Evolutionary conservation across 2,797 vertebrate species (phyloP).

Genomic region (Sebastes melanostomus): DNA sequence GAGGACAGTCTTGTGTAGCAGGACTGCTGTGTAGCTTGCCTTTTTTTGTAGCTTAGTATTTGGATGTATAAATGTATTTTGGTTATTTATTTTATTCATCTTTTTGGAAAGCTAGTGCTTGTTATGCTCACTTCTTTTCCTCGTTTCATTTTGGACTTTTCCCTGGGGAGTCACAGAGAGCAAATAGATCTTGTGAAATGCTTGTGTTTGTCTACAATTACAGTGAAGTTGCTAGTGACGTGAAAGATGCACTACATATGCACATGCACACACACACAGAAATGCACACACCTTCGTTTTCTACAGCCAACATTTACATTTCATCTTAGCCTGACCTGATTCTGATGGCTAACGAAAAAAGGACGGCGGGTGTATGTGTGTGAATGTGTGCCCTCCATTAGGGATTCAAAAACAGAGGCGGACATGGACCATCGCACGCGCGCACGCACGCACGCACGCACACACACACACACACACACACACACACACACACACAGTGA

Average conservation of each 20-base stretch:
- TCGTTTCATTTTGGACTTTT: not conserved
- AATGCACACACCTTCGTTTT: not conserved
- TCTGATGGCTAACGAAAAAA: not conserved
- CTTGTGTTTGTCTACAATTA: not conserved
- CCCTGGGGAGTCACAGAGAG: not conserved
- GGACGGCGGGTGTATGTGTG: not conserved
- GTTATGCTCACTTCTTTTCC: not conserved
- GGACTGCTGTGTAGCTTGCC: not conserved
- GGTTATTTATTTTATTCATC: not conserved
- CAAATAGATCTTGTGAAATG: not conserved
- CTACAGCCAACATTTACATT: constrained; percentile 5
- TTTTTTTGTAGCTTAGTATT: not conserved
- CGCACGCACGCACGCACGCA: not conserved
- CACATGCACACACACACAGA: not conserved
- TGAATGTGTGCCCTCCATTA: not conserved
- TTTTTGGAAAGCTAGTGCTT: not conserved
- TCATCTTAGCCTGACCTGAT: not conserved
- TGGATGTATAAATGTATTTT: not conserved
- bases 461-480: not conserved
- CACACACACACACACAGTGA: not conserved
- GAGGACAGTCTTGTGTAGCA: not conserved
- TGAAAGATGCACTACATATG: too few relatives aligned
- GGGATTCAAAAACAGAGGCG: constrained; percentile 13
- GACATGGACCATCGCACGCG: not conserved
- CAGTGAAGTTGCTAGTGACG: not conserved